Evolutionary conservation across 2,888 invertebrate genomes (phyloP).

Genomic region (Panorpa germanica): DNA sequence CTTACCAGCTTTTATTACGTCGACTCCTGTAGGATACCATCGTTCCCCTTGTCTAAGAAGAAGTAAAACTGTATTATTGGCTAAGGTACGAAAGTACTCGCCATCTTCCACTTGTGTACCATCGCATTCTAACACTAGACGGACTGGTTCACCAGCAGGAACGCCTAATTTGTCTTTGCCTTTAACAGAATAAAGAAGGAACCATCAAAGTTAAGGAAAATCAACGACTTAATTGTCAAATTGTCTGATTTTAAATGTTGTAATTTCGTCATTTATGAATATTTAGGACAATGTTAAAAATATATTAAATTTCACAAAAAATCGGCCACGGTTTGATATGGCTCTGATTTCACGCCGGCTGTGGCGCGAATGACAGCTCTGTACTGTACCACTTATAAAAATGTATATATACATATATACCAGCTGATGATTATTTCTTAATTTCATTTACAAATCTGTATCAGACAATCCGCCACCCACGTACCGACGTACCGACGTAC

Average conservation of each 20-base stretch:
- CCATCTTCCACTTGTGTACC: constrained; percentile 95
- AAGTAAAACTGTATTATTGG: constrained; percentile 77
- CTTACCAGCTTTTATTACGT: constrained; percentile 86
- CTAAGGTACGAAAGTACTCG: constrained; percentile 85
- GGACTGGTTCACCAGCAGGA: constrained; percentile 68
- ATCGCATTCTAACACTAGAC: constrained; percentile 85
- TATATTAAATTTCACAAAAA: no score
- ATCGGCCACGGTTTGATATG: constrained; percentile 1
- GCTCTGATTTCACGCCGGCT: no score
- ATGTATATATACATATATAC: neutral
- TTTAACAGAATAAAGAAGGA: constrained; percentile 18
- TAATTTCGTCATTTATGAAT: no score
- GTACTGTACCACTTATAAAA: no score
- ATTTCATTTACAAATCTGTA: no score
- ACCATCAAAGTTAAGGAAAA: neutral
- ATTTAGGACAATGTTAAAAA: no score
- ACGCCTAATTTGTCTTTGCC: constrained; percentile 84
- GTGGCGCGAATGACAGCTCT: no score
- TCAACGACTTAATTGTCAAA: neutral
- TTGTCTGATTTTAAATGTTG: no score
- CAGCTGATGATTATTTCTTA: no score
- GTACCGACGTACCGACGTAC: no score
- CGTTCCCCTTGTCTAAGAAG: constrained; percentile 77
- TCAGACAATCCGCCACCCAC: no score
- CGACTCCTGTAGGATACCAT: constrained; percentile 87